Evolutionary conservation across 2,113 vertebrate species (phyloP).

Genomic region (Rhineura floridana): DNA sequence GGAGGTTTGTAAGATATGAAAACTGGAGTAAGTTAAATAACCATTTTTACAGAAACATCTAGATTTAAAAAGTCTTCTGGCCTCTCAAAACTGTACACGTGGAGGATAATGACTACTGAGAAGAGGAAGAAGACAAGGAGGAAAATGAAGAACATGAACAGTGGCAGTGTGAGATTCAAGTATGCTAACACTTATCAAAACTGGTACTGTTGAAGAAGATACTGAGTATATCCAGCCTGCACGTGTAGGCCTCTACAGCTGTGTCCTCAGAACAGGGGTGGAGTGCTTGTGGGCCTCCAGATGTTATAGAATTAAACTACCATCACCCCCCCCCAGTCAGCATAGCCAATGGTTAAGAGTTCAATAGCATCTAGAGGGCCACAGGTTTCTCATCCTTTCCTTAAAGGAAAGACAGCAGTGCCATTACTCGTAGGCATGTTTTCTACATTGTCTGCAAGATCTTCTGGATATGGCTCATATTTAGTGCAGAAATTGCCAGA

Average conservation of each 20-base stretch:
- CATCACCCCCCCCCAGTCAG: background rate
- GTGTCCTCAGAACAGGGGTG: too few species aligned
- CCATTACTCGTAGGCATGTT: background rate
- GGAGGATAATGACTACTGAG: background rate
- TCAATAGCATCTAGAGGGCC: background rate
- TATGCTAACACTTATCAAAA: background rate
- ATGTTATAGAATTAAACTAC: background rate
- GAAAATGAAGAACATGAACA: background rate
- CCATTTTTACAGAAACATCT: background rate
- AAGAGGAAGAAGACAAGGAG: background rate
- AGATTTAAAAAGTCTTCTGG: background rate
- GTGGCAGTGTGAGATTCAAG: background rate
- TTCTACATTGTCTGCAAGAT: background rate
- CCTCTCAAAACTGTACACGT: background rate
- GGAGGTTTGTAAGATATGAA: background rate
- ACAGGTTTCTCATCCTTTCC: background rate
- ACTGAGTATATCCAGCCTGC: background rate
- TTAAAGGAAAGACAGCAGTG: background rate
- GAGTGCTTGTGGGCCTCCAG: background rate
- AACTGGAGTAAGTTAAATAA: background rate
- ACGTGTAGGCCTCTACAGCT: too few species aligned
- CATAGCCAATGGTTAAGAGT: background rate
- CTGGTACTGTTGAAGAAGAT: background rate
- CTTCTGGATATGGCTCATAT: background rate
- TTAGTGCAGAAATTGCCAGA: background rate